Conservation (phyloP, 2,888 invertebrate genomes). For the Andrena praecox region DNA sequence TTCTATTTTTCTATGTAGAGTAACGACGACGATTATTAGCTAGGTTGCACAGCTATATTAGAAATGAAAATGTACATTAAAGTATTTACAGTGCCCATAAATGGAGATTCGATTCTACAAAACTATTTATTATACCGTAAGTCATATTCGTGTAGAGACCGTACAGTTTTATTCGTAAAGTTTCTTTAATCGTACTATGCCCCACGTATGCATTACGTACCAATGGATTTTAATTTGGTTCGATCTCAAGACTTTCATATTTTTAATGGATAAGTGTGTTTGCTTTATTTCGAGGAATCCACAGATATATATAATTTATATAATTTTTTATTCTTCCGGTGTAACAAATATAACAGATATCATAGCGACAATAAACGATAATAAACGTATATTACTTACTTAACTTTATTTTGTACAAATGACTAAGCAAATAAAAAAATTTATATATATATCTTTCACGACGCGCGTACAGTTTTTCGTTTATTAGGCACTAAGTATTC, state of each 20-base stretch:
- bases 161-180: background rate
- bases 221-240: conserved; percentile 15
- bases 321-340: conserved; percentile 3
- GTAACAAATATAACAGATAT: conserved; percentile 22
- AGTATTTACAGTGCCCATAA: background rate
- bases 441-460: background rate
- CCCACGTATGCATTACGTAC: background rate
- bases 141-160: conserved; percentile 4
- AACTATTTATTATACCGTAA: conserved; percentile 4
- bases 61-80: conserved; percentile 10
- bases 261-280: background rate
- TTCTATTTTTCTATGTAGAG: conserved; percentile 63
- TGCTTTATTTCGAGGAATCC: background rate
- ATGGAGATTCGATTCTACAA: conserved; percentile 5
- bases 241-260: conserved; percentile 17
- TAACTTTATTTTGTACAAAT: conserved; percentile 24
- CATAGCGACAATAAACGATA: background rate
- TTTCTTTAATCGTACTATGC: background rate
- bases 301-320: background rate
- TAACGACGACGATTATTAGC: conserved; percentile 19
- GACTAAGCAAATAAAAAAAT: conserved; percentile 1
- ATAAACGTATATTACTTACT: conserved; percentile 17
- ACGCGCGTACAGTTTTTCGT: conserved; percentile 21
- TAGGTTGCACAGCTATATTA: background rate
- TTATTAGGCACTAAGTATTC: conserved; percentile 72